Percentiles rank a stretch among this genome's conserved stretches.
Conservation (phyloP, 2,888 invertebrate genomes). For the Schrankia costaestrigalis region DNA sequence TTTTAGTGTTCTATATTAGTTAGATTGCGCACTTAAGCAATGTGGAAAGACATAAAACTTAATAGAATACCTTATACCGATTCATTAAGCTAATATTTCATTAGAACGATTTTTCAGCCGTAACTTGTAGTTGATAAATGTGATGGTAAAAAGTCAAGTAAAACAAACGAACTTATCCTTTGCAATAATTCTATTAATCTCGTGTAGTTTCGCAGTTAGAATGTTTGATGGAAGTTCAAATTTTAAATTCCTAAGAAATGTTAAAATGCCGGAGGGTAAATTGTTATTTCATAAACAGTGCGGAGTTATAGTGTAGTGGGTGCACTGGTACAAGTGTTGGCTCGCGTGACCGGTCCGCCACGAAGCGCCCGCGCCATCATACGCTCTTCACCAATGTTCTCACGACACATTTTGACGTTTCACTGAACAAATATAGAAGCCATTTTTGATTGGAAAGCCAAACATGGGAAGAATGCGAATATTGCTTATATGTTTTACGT, state of each 20-base stretch:
- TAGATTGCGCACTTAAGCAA: no score
- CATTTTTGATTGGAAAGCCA: constrained; percentile 62
- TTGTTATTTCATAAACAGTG: constrained; percentile 47
- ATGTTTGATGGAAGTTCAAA: background rate
- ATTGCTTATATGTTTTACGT: constrained; percentile 30
- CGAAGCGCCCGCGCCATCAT: constrained; percentile 56
- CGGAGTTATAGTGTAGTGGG: constrained; percentile 27
- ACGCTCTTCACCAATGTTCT: constrained; percentile 60
- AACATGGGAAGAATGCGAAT: constrained; percentile 59
- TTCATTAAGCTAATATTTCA: no score
- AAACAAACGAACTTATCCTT: no score
- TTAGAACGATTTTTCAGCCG: no score
- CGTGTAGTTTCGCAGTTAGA: background rate
- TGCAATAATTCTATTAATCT: no score
- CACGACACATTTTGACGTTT: constrained; percentile 78
- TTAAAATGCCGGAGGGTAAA: constrained; percentile 56
- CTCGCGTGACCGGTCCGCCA: constrained; percentile 69
- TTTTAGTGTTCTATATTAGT: no score
- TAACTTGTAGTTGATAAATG: no score
- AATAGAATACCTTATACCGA: no score
- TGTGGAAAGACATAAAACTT: no score
- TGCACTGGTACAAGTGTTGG: constrained; percentile 51
- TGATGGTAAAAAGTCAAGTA: no score
- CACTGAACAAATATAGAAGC: constrained; percentile 74
- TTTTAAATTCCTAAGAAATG: constrained; percentile 32